Conservation (phyloP, 2,797 vertebrate genomes). For the Percopsis omiscomaycus region DNA sequence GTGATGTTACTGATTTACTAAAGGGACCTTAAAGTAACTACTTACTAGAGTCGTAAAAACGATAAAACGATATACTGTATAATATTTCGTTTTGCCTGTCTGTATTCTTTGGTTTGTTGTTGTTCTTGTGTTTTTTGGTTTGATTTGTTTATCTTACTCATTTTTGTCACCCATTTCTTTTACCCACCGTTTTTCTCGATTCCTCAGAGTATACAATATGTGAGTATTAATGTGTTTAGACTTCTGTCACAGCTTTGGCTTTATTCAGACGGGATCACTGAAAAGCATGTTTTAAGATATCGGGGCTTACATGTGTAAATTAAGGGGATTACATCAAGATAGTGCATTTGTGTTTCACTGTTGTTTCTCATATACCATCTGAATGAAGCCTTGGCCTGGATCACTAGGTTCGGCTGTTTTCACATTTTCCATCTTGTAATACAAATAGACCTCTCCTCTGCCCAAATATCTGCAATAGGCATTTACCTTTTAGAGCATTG, state of each 20-base stretch:
- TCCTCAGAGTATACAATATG: conserved; percentile 82
- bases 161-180: conserved; percentile 49
- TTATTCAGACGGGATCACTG: conserved; percentile 18
- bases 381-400: conserved; percentile 14
- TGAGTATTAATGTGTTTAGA: conserved; percentile 75
- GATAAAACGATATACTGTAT: conserved; percentile 31
- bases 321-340: too few relatives aligned
- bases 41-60: conserved; percentile 38
- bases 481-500: conserved; percentile 14
- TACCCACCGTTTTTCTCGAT: conserved; percentile 51
- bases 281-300: too few relatives aligned
- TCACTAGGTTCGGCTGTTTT: conserved; percentile 26
- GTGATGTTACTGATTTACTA: conserved; percentile 19
- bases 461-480: conserved; percentile 9
- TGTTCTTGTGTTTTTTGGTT: conserved; percentile 64
- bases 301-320: too few relatives aligned
- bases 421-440: conserved; percentile 16
- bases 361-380: background rate
- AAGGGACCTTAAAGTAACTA: conserved; percentile 20
- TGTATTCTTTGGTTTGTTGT: conserved; percentile 19
- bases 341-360: background rate
- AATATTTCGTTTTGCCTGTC: conserved; percentile 10
- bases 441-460: conserved; percentile 7
- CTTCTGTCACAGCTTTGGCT: conserved; percentile 17
- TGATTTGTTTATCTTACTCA: conserved; percentile 62